These are phyloP conservation scores for Danaus melanippus DNA, from an alignment of 1,140 invertebrate genomes.

Conservation along the genomic window DNA sequence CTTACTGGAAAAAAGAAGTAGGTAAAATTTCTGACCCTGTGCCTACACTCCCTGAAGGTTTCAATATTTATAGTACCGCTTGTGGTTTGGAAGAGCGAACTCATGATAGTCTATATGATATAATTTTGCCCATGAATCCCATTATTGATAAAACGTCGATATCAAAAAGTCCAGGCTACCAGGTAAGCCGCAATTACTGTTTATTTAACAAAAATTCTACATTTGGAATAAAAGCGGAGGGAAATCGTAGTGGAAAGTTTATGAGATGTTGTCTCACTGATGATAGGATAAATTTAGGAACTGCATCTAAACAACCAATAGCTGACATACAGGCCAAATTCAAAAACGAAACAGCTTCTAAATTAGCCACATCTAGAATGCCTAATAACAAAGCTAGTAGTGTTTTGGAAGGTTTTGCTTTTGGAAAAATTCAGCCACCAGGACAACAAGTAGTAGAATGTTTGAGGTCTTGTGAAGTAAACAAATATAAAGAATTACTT, in stretches of 20 bases:
- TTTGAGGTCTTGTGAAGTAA: constrained; percentile 52
- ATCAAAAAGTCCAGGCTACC: constrained; percentile 53
- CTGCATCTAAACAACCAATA: constrained; percentile 20
- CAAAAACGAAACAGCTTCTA: constrained; percentile 37
- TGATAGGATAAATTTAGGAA: constrained; percentile 46
- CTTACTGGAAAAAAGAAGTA: constrained; percentile 67
- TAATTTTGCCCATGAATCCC: constrained; percentile 48
- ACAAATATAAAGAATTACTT: constrained; percentile 49
- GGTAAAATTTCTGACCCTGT: constrained; percentile 57
- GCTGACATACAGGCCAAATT: constrained; percentile 55
- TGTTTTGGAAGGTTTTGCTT: constrained; percentile 55
- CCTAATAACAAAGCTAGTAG: constrained; percentile 62
- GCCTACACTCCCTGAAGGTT: constrained; percentile 65
- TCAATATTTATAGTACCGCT: constrained; percentile 55
- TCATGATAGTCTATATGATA: constrained; percentile 43
- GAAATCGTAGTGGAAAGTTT: constrained; percentile 59
- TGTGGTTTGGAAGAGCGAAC: constrained; percentile 52
- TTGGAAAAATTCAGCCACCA: constrained; percentile 47
- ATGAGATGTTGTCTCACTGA: constrained; percentile 59
- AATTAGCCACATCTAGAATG: constrained; percentile 49
- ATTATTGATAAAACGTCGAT: constrained; percentile 45
- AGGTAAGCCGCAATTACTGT: constrained; percentile 56
- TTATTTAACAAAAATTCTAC: constrained; percentile 39
- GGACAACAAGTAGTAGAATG: constrained; percentile 40
- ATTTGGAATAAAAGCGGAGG: constrained; percentile 52